These are phyloP conservation scores for Fregetta grallaria DNA, from an alignment of 2,113 vertebrate species.

Conservation along the genomic window DNA sequence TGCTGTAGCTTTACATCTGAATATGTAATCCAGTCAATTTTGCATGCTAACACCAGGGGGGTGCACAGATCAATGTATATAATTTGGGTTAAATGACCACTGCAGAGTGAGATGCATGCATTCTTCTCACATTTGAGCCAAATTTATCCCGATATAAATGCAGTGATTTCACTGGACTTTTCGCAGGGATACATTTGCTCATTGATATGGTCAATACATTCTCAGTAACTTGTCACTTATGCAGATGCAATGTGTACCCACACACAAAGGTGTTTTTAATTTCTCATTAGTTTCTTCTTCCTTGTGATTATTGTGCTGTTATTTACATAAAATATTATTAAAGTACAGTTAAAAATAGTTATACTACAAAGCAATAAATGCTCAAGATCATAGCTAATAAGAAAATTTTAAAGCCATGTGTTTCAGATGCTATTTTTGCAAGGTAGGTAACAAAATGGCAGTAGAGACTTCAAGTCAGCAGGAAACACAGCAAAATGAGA, in stretches of 20 bases:
- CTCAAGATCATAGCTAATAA: not conserved
- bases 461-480: not conserved
- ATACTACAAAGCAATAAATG: not conserved
- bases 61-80: not conserved
- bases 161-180: not conserved
- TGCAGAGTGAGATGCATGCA: not conserved
- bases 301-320: not conserved
- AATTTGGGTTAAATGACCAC: constrained; percentile 38
- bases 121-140: not conserved
- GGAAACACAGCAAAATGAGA: not conserved
- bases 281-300: not conserved
- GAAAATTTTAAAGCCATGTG: not conserved
- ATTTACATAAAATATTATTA: not conserved
- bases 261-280: not conserved
- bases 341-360: not conserved
- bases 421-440: not conserved
- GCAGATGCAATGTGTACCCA: not conserved
- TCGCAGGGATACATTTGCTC: not conserved
- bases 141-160: not conserved
- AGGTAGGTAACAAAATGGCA: not conserved
- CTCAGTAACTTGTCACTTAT: not conserved
- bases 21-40: not conserved
- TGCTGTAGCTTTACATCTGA: not conserved
- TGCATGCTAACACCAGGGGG: not conserved
- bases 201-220: not conserved